Percentiles rank a stretch among this genome's conserved stretches.
Conservation (phyloP, 2,113 vertebrate genomes). For the Myrmecobius fasciatus region DNA sequence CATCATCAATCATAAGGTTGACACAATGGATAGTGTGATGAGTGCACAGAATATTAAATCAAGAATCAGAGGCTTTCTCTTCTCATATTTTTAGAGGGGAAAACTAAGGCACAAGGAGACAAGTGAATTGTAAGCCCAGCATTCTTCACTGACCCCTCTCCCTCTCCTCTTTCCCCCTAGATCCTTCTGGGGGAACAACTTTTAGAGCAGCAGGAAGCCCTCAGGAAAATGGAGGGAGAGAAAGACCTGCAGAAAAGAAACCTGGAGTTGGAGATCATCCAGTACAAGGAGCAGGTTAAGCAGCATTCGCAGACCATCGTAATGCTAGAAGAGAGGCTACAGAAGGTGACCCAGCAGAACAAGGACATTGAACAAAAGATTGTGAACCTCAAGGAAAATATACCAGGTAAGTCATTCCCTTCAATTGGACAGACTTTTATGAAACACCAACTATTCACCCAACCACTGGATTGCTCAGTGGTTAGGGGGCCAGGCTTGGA, state of each 20-base stretch:
- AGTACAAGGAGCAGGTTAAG: slow-evolving; percentile 86
- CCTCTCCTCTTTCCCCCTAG: slow-evolving; percentile 55
- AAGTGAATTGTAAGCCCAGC: neutral
- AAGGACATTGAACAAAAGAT: slow-evolving; percentile 78
- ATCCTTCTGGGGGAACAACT: slow-evolving; percentile 59
- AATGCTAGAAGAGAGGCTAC: slow-evolving; percentile 82
- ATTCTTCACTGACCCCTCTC: neutral
- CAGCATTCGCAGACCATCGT: slow-evolving; percentile 88
- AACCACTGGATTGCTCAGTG: neutral
- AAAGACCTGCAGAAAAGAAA: slow-evolving; percentile 63
- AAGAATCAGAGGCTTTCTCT: neutral
- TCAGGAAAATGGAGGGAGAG: slow-evolving; percentile 53
- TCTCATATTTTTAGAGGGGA: neutral
- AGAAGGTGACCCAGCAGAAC: slow-evolving; percentile 66
- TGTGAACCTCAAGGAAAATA: slow-evolving; percentile 18
- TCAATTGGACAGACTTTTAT: neutral
- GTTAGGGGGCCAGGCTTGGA: neutral
- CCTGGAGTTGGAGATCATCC: slow-evolving; percentile 72
- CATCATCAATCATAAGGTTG: too few species aligned
- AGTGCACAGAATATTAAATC: neutral
- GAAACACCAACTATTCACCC: neutral
- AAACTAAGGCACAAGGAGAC: neutral
- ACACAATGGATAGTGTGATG: too few species aligned
- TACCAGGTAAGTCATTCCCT: slow-evolving; percentile 76
- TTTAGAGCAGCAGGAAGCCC: neutral